Conservation (phyloP, 1,140 invertebrate genomes). For the Antheraea mylitta region DNA sequence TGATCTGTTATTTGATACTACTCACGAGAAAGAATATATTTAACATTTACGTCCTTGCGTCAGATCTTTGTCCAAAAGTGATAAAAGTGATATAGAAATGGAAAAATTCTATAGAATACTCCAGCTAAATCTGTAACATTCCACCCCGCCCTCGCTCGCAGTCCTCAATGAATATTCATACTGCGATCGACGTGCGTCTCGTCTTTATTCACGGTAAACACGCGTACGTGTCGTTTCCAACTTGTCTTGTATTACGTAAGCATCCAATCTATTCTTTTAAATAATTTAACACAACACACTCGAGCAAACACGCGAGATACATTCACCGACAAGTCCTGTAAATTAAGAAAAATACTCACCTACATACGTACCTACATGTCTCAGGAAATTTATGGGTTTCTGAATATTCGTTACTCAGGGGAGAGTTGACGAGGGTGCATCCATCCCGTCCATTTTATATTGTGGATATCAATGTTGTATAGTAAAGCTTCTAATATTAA, state of each 20-base stretch:
- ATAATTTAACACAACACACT: constrained; percentile 16
- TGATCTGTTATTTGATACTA: no score
- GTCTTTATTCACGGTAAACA: constrained; percentile 67
- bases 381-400: constrained; percentile 20
- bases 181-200: constrained; percentile 56
- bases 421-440: constrained; percentile 25
- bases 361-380: constrained; percentile 5
- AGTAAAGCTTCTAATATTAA: neutral
- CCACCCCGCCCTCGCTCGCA: constrained; percentile 24
- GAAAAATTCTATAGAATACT: neutral
- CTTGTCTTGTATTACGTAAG: constrained; percentile 59
- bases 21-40: no score
- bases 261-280: constrained; percentile 35
- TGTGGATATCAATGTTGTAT: constrained; percentile 23
- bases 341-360: constrained; percentile 19
- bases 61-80: constrained; percentile 10
- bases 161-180: constrained; percentile 65
- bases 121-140: constrained; percentile 31
- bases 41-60: neutral
- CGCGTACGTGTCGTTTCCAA: constrained; percentile 62
- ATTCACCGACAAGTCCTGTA: constrained; percentile 6
- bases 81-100: constrained; percentile 16
- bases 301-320: neutral
- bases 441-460: constrained; percentile 18
- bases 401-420: constrained; percentile 17